Conservation (phyloP, 2,113 vertebrate genomes). For the Scortum barcoo region DNA sequence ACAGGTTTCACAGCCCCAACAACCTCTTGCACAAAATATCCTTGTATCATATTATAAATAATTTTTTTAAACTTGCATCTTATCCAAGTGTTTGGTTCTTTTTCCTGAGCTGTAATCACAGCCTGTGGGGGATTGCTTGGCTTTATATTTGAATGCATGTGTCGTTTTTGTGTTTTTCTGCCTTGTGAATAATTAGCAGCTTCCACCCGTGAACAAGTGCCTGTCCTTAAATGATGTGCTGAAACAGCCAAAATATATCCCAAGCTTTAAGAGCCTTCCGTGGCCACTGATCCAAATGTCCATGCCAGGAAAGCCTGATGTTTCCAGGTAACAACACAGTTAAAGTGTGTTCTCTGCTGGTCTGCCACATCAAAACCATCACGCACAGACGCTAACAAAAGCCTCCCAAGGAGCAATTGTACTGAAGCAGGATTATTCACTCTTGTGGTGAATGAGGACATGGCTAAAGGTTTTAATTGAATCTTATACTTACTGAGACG, state of each 20-base stretch:
- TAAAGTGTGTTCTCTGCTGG: slow-evolving; percentile 18
- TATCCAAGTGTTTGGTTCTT: slow-evolving; percentile 50
- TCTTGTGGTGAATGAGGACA: slow-evolving; percentile 9
- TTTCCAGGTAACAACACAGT: slow-evolving; percentile 40
- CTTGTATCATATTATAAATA: slow-evolving; percentile 99
- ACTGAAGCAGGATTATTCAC: slow-evolving; percentile 2
- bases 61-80: slow-evolving; percentile 86
- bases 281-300: slow-evolving; percentile 30
- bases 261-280: slow-evolving; percentile 23
- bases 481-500: slow-evolving; percentile 9
- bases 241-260: slow-evolving; percentile 5
- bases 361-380: slow-evolving; percentile 43
- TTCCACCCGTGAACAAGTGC: not conserved
- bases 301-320: slow-evolving; percentile 27
- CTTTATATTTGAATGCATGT: slow-evolving; percentile 31
- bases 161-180: not conserved
- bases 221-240: not conserved
- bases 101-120: slow-evolving; percentile 38
- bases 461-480: slow-evolving; percentile 44
- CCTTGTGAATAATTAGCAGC: not conserved
- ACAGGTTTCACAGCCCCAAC: slow-evolving; percentile 86
- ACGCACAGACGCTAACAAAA: slow-evolving; percentile 23
- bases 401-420: slow-evolving; percentile 12
- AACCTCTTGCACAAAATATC: slow-evolving; percentile 98
- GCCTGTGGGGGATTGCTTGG: not conserved